Percentiles rank a stretch among this genome's conserved stretches.
Conservation (phyloP, 2,113 vertebrate genomes). For the Otus sunia region DNA sequence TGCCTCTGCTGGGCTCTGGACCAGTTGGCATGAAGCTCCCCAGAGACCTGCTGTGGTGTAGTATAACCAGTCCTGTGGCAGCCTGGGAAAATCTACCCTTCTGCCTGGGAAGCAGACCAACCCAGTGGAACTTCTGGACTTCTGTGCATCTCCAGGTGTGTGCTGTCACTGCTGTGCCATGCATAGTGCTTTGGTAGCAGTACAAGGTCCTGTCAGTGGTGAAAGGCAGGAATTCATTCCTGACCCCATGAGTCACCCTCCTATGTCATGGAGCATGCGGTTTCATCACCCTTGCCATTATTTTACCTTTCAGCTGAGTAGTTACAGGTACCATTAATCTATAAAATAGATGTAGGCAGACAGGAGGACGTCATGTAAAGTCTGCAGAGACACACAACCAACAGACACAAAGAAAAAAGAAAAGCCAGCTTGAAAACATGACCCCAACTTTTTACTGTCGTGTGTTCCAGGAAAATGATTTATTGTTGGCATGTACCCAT, state of each 20-base stretch:
- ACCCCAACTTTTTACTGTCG: constrained; percentile 51
- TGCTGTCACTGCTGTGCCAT: background rate
- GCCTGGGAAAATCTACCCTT: background rate
- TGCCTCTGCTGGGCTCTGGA: background rate
- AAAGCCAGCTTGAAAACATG: constrained; percentile 66
- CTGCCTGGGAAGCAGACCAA: background rate
- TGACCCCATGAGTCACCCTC: constrained; percentile 11
- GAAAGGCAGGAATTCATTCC: constrained; percentile 3
- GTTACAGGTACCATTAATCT: constrained; percentile 68
- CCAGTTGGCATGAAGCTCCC: background rate
- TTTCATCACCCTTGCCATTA: constrained; percentile 50
- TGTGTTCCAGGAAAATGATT: constrained; percentile 20
- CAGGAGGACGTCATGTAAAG: constrained; percentile 38
- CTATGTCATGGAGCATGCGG: background rate
- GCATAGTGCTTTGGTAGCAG: background rate
- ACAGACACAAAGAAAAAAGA: constrained; percentile 1
- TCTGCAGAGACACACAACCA: constrained; percentile 38
- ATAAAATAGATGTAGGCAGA: constrained; percentile 55
- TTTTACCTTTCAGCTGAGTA: constrained; percentile 49
- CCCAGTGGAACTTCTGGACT: background rate
- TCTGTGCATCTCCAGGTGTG: background rate
- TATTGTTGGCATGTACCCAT: constrained; percentile 67
- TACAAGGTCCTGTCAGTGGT: background rate
- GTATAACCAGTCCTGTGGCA: background rate
- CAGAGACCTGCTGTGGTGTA: background rate